Conservation (phyloP, 2,888 invertebrate genomes). For the Drosophila basisetae region DNA sequence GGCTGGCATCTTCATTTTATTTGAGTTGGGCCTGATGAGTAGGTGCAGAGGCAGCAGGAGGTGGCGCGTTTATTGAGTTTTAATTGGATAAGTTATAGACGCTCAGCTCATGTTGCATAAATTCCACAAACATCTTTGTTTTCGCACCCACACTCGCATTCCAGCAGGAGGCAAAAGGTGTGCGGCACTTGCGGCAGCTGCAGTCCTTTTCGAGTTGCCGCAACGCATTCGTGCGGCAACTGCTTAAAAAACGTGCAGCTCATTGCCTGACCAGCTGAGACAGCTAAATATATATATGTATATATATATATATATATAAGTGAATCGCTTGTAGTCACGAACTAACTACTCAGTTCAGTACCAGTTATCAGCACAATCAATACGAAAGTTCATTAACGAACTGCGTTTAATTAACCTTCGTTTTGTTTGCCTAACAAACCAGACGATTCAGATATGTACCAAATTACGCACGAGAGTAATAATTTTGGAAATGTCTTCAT, state of each 20-base stretch:
- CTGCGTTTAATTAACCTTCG: constrained; percentile 67
- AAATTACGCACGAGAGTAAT: neutral
- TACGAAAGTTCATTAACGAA: constrained; percentile 59
- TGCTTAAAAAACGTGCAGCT: constrained; percentile 62
- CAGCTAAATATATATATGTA: neutral
- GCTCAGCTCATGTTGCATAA: constrained; percentile 82
- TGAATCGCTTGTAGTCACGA: constrained; percentile 3
- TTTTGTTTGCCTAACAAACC: constrained; percentile 42
- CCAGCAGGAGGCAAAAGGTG: constrained; percentile 2
- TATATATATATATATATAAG: neutral
- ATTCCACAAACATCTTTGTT: constrained; percentile 76
- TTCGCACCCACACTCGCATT: constrained; percentile 42
- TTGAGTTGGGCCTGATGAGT: constrained; percentile 22
- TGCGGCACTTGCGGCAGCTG: constrained; percentile 20
- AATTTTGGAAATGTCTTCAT: neutral
- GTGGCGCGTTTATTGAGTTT: constrained; percentile 78
- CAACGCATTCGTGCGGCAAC: constrained; percentile 71
- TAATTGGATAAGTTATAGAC: constrained; percentile 81
- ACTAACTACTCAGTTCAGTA: neutral
- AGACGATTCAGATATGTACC: constrained; percentile 7
- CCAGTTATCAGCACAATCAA: constrained; percentile 56
- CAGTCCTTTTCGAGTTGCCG: constrained; percentile 36
- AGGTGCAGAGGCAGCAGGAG: neutral
- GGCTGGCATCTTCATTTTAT: constrained; percentile 69
- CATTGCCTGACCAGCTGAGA: constrained; percentile 59